These are phyloP conservation scores for Champsocephalus gunnari DNA, from an alignment of 2,797 vertebrate genomes.

Conservation along the genomic window DNA sequence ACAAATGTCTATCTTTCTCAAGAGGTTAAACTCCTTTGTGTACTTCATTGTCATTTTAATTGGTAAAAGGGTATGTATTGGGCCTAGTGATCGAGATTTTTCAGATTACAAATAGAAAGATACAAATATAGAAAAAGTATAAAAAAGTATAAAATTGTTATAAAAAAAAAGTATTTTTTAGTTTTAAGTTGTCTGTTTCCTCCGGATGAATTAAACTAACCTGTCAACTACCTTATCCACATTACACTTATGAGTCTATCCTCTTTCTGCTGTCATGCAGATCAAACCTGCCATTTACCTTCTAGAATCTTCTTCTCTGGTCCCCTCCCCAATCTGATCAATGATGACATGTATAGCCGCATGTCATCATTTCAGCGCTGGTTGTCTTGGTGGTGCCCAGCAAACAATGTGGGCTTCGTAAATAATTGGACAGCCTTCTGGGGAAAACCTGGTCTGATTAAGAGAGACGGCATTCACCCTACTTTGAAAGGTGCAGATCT, in stretches of 20 bases:
- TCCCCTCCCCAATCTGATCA: too few species aligned
- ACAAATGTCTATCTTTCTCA: background rate
- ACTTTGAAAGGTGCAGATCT: too few species aligned
- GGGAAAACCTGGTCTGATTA: too few species aligned
- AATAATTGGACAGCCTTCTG: too few species aligned
- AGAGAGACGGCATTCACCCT: too few species aligned
- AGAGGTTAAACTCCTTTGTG: background rate
- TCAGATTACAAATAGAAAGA: background rate
- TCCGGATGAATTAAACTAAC: constrained; percentile 10
- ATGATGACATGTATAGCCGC: too few species aligned
- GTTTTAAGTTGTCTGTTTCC: background rate
- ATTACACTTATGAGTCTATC: constrained; percentile 39
- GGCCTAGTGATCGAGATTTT: background rate
- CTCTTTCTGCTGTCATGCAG: constrained; percentile 23
- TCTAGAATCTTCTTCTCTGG: background rate
- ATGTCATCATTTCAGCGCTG: too few species aligned
- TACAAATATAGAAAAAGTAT: background rate
- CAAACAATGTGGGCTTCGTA: too few species aligned
- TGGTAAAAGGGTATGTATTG: background rate
- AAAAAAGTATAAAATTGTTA: too few species aligned
- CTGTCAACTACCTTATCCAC: constrained; percentile 5
- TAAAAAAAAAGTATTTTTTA: background rate
- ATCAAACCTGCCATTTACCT: constrained; percentile 43
- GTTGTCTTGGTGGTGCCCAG: too few species aligned
- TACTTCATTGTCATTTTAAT: background rate